Evolutionary conservation across 1,140 invertebrate species (phyloP).

Genomic region (Drusus annulatus): DNA sequence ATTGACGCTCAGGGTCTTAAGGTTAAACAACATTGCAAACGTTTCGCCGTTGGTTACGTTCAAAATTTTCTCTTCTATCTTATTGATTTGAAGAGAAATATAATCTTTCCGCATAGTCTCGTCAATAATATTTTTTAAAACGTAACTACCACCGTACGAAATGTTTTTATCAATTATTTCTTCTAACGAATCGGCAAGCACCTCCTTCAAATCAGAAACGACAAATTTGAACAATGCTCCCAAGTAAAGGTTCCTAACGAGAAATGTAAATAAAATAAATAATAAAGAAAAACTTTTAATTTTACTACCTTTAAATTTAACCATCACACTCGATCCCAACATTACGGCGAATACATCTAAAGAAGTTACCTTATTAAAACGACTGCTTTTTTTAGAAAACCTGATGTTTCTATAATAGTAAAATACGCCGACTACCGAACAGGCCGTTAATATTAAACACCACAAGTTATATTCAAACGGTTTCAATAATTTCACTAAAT

Average conservation of each 20-base stretch:
- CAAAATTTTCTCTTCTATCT: neutral
- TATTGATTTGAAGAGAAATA: neutral
- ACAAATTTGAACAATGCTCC: constrained; percentile 9
- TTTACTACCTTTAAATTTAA: neutral
- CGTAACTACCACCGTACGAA: neutral
- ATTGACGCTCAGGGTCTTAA: neutral
- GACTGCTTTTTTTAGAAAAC: too few relatives aligned
- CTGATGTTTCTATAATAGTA: too few relatives aligned
- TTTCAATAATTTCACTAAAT: constrained; percentile 26
- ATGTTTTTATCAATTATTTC: constrained; percentile 15
- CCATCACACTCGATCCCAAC: neutral
- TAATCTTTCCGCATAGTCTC: neutral
- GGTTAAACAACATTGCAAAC: neutral
- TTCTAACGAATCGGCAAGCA: neutral
- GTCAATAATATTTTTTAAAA: neutral
- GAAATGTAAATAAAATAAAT: constrained; percentile 15
- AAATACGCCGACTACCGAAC: too few relatives aligned
- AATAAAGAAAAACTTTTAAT: neutral
- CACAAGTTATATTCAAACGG: neutral
- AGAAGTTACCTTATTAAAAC: neutral
- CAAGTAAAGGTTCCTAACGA: constrained; percentile 17
- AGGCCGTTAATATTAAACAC: neutral
- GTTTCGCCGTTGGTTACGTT: neutral
- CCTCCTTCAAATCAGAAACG: neutral
- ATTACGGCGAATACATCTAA: constrained; percentile 9